These are phyloP conservation scores for Tribolium castaneum DNA, from an alignment of 1,140 invertebrate species.

Conservation along the genomic window DNA sequence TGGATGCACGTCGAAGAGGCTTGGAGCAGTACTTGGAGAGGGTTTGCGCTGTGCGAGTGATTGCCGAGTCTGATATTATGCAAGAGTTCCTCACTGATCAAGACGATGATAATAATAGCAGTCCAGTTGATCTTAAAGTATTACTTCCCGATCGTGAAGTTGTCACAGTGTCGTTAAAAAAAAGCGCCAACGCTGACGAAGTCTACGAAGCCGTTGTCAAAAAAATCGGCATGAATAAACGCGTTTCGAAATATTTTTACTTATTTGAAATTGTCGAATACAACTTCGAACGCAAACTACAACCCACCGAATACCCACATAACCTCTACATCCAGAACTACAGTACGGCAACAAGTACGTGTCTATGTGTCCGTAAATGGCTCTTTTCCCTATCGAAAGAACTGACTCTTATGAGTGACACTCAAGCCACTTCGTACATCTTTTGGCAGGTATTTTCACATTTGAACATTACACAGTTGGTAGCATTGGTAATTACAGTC, in stretches of 20 bases:
- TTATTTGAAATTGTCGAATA: slow-evolving; percentile 98
- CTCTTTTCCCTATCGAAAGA: slow-evolving; percentile 86
- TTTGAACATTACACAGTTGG: not conserved
- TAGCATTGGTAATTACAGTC: slow-evolving; percentile 73
- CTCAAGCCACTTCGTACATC: slow-evolving; percentile 78
- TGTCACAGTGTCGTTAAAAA: slow-evolving; percentile 91
- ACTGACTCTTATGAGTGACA: slow-evolving; percentile 73
- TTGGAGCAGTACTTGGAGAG: slow-evolving; percentile 98
- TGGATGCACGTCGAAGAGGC: slow-evolving; percentile 92
- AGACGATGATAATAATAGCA: slow-evolving; percentile 86
- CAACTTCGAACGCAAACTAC: slow-evolving; percentile 95
- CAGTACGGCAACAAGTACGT: slow-evolving; percentile 96
- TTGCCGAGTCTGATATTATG: slow-evolving; percentile 96
- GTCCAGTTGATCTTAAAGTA: slow-evolving; percentile 93
- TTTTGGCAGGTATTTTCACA: slow-evolving; percentile 74
- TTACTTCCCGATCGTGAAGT: slow-evolving; percentile 86
- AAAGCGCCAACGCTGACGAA: slow-evolving; percentile 89
- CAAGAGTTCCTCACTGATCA: slow-evolving; percentile 97
- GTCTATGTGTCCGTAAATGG: slow-evolving; percentile 94
- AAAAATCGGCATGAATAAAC: slow-evolving; percentile 84
- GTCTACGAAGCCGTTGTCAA: slow-evolving; percentile 92
- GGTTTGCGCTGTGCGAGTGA: slow-evolving; percentile 97
- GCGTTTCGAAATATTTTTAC: slow-evolving; percentile 92
- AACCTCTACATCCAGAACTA: slow-evolving; percentile 99
- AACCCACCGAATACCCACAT: slow-evolving; percentile 94